Conservation (phyloP, 2,888 invertebrate species). For the Malthinus seriepunctatus region DNA sequence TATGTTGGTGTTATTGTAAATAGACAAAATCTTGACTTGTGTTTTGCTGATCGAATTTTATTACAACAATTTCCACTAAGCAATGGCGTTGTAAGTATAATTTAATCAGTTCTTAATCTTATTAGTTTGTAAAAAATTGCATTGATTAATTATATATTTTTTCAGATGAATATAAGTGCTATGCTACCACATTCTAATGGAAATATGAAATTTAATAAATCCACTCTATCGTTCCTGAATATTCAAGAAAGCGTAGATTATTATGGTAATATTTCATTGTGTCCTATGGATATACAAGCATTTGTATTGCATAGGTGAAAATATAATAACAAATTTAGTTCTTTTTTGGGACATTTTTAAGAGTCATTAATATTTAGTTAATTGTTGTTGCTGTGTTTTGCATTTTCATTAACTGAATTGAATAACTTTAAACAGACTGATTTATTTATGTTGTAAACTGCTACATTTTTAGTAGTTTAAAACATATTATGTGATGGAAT, state of each 20-base stretch:
- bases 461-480: no score
- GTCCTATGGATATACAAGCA: conserved; percentile 64
- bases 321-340: not conserved
- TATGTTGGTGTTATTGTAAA: conserved; percentile 59
- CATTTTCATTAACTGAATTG: no score
- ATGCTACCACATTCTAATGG: conserved; percentile 52
- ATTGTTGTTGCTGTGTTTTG: no score
- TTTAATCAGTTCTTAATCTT: conserved; percentile 25
- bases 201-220: conserved; percentile 53
- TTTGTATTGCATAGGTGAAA: conserved; percentile 51
- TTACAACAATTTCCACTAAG: conserved; percentile 53
- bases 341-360: no score
- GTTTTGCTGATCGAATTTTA: conserved; percentile 49
- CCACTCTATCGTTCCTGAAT: conserved; percentile 59
- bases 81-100: conserved; percentile 49
- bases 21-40: conserved; percentile 58
- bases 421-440: no score
- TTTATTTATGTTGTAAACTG: no score
- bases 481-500: no score
- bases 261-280: conserved; percentile 51
- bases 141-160: conserved; percentile 24
- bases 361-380: no score
- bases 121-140: not conserved
- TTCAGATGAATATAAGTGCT: conserved; percentile 59
- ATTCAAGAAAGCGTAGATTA: conserved; percentile 50